Base-by-base conservation (phyloP, 2,797 vertebrate species). In the Urosaurus nigricauda region DNA sequence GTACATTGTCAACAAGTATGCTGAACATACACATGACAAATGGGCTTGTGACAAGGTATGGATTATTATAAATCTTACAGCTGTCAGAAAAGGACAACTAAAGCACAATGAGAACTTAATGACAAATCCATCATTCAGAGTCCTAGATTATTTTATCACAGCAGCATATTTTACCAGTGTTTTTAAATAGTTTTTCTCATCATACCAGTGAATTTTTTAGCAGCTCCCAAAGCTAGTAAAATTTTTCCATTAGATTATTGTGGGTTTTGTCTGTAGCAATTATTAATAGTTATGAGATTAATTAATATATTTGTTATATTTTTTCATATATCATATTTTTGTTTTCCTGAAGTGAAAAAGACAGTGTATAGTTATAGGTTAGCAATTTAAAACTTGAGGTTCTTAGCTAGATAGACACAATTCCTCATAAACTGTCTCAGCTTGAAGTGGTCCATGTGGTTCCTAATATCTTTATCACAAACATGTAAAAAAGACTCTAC, bases 41-140 rank as follows among this genome's bases (percentile, higher is more conserved):
- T 99, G 99, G 99, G 98, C 98, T 78, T 97, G 98, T 94, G 99
- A 99, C 93, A 99, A 99, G 98, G 99, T 99, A 98, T 92, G 95
- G 89, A 88, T 93, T 86, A 77, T 91, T 94, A 90, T 87, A 90
- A 90, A 84, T 60, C 21, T 86, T 43, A 56, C 32, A 92, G 13
- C 4, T 84, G 32, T 92, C 68, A 88, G 53, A 51, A 21, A 85
- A 73, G 19, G 11, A 2, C 16, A 89, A 43, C n/a, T 77, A 91
- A 87, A 91, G 91, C 93, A 81, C 88, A 88, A 17, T 47, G 87
- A n/a, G 73, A 24, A 12, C 89, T 87, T 37, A 88, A 24, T 91
- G 68, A 87, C 81, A 90, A 70, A 16, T 37, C 51, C 58, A 0
- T 89, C 3, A 3, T 88, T 83, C 74, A 88, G 1, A 24, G 56